Evolutionary conservation across 2,113 vertebrate species (phyloP), one percentile per base, ranked within the genome.

Genomic region (Zosterops lateralis): DNA sequence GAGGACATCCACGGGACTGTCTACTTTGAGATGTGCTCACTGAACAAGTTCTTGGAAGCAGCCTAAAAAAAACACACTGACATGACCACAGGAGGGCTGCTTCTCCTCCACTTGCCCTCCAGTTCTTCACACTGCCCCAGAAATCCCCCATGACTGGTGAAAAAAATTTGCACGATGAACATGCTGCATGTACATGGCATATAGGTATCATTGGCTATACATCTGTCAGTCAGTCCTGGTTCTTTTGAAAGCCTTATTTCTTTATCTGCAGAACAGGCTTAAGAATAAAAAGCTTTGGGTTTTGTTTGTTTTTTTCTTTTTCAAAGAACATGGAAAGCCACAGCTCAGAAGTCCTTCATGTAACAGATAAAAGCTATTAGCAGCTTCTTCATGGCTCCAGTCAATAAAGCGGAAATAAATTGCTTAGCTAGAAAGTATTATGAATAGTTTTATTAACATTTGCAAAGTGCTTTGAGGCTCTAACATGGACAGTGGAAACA

Each of bases 401-500:
- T 65, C 71, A 87, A 40, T 36, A 66, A 92, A 89, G 67, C 4
- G 2, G 67, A 92, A 74, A 90, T 67, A 79, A 83, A 77, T 88
- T 77, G 34, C 48, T 83, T 74, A 70, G 54, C 38, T 87, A 80
- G 64, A 76, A 83, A 89, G 36, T 34, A 76, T 89, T 91, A 45
- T 25, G 9, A 76, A 73, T 71, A 85, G 38, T 83, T 93, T 91
- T 82, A 95, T 92, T 88, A 95, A 91, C 0, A 1, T 88, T 92
- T 94, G 32, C 92, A 77, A 92, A 94, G 78, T 36, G 58, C 71
- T 84, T 87, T 73, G 64, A 93, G 87, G 82, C 48, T 54, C 67
- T 77, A 72, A 66, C 74, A 83, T 48, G 89, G 36, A 64, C 12
- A 64, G 50, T 95, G 89, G 81, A 95, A 96, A 92, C 54, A 83